These are phyloP conservation scores for Sitta europaea DNA, from an alignment of 2,113 vertebrate species.

Conservation along the genomic window DNA sequence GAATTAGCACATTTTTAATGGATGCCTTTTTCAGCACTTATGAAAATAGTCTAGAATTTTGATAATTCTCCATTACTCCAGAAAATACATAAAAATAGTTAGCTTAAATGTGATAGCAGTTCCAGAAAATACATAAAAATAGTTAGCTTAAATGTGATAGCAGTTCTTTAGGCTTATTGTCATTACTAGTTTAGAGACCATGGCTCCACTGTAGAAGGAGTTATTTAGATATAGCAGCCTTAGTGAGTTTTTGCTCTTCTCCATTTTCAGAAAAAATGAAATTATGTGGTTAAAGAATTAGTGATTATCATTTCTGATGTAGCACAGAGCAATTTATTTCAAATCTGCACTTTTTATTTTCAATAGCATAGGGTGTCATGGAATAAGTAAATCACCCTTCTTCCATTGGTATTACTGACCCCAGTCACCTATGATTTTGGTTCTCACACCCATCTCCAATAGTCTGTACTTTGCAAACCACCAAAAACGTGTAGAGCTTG, in stretches of 20 bases:
- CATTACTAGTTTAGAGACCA: neutral
- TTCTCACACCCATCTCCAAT: neutral
- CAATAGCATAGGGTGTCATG: neutral
- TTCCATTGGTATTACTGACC: neutral
- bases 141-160: neutral
- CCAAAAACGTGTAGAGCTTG: neutral
- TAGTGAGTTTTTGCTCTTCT: neutral
- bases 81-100: neutral
- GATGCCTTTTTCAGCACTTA: neutral
- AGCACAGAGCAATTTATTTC: neutral
- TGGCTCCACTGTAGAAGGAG: neutral
- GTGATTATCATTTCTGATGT: neutral
- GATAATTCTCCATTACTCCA: neutral
- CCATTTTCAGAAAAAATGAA: neutral
- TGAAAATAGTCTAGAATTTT: neutral
- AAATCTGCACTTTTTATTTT: neutral
- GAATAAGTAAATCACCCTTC: neutral
- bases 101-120: neutral
- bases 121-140: neutral
- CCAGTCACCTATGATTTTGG: neutral
- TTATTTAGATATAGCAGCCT: neutral
- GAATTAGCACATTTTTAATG: neutral
- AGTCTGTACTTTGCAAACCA: neutral
- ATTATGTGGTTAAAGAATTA: neutral
- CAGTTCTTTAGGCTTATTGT: neutral